Conservation (phyloP, 1,140 invertebrate genomes). For the Drosophila mauritiana region DNA sequence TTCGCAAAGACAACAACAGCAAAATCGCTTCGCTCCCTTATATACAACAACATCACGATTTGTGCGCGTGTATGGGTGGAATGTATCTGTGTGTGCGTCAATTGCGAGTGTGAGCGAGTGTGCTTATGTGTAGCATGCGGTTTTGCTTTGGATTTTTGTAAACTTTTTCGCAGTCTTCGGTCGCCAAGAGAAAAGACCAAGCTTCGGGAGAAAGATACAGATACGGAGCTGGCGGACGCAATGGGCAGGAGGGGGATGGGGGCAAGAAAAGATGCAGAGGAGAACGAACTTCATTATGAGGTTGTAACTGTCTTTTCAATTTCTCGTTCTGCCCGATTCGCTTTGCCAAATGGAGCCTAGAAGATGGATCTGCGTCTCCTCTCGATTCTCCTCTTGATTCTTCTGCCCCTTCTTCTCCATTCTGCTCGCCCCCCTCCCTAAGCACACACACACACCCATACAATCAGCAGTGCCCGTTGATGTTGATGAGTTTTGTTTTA, state of each 20-base stretch:
- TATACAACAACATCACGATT: constrained; percentile 68
- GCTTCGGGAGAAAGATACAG: constrained; percentile 35
- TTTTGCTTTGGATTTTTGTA: constrained; percentile 68
- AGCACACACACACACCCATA: background rate
- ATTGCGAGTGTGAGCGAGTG: constrained; percentile 14
- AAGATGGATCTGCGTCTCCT: constrained; percentile 66
- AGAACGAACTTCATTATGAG: constrained; percentile 66
- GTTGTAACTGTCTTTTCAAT: constrained; percentile 83
- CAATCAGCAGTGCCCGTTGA: constrained; percentile 49
- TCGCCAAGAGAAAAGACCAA: constrained; percentile 14
- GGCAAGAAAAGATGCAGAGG: background rate
- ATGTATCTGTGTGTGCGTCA: constrained; percentile 31
- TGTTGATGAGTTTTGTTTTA: constrained; percentile 83
- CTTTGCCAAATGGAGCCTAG: constrained; percentile 68
- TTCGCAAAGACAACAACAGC: constrained; percentile 49
- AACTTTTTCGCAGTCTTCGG: constrained; percentile 56
- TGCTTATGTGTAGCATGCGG: constrained; percentile 65
- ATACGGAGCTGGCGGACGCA: constrained; percentile 8
- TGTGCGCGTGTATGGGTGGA: constrained; percentile 1
- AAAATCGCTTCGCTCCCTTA: constrained; percentile 42
- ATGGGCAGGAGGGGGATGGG: background rate
- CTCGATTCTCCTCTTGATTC: constrained; percentile 29
- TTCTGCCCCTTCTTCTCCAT: constrained; percentile 15
- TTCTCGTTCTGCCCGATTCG: constrained; percentile 82
- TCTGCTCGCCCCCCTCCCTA: background rate